phyloP scores from a whole-genome alignment of 2,888 invertebrate species.

The Hirtodrosophila cameraria region DNA sequence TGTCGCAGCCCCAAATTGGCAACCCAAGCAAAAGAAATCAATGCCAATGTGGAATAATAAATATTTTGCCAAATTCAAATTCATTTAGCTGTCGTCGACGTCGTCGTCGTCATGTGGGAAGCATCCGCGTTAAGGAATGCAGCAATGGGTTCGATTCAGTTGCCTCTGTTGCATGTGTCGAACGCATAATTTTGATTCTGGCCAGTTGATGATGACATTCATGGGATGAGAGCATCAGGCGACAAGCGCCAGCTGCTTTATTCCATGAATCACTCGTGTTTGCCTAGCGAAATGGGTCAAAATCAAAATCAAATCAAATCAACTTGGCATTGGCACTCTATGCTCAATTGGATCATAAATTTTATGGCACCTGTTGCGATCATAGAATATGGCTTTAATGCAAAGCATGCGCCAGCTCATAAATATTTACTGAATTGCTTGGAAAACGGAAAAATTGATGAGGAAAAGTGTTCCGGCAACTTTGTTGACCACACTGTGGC shows the following conservation, averaged over 20 bases:
- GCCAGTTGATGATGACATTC: conserved; percentile 68
- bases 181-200: conserved; percentile 58
- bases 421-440: conserved; percentile 21
- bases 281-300: conserved; percentile 52
- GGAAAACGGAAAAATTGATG: no score
- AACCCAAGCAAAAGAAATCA: conserved; percentile 49
- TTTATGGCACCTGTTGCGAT: conserved; percentile 46
- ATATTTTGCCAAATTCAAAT: conserved; percentile 76
- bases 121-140: conserved; percentile 44
- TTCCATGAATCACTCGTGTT: conserved; percentile 45
- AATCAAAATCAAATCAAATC: conserved; percentile 23
- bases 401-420: conserved; percentile 25
- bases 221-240: conserved; percentile 35
- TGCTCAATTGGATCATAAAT: conserved; percentile 7
- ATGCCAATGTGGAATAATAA: conserved; percentile 68
- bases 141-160: conserved; percentile 17
- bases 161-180: conserved; percentile 63
- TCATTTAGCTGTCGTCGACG: conserved; percentile 70
- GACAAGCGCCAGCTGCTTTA: conserved; percentile 58
- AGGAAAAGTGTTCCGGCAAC: conserved; percentile 10
- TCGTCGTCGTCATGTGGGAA: conserved; percentile 47
- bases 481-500: background rate
- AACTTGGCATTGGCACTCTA: conserved; percentile 1
- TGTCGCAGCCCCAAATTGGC: conserved; percentile 39
- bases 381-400: conserved; percentile 42